Base-by-base conservation (phyloP, 2,888 invertebrate genomes). In the Ecliptopera silaceata region DNA sequence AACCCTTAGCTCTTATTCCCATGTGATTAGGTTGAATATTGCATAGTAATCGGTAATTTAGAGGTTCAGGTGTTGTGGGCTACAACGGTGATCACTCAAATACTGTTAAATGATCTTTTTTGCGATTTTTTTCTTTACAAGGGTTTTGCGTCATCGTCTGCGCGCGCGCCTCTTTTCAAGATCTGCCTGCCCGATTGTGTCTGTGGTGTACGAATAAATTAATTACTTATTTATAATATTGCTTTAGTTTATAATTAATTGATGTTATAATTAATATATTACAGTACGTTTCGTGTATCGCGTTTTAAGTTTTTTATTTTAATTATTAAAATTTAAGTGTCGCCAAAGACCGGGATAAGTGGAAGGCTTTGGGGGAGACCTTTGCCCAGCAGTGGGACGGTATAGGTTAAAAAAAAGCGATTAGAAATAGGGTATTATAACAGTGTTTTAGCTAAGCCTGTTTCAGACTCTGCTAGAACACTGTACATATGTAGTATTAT, bases 71-170 rank as follows among this genome's bases (percentile, higher is more conserved):
- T 34, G n/a, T 51, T 17, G n/a, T 41, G 29, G 8, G 43, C 34
- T 50, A 47, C 65, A 65, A 68, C 71, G 68, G 75, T 78, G 69
- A 79, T 83, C 76, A 75, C 70, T 82, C 75, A 77, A 74, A 79
- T 69, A 70, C 70, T 69, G 71, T 74, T 72, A 69, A 55, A 50
- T 57, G 46, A 50, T 64, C 61, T 68, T 70, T n/a, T 72, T 71
- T 69, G 64, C 53, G 56, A 49, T 62, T 68, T 67, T 72, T 77
- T 73, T 63, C 61, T 65, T 62, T 71, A 73, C 72, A 75, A 77
- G 69, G 74, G 72, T 57, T 78, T 80, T 84, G 76, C 87, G 86
- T 88, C 88, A 88, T 76, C 81, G 88, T 88, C 88, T 87, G 86
- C 68, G 87, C 82, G 66, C 80, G 86, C 78, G 65, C 32, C 13